Evolutionary conservation across 2,113 vertebrate species (phyloP), one percentile per base, ranked within the genome.

Genomic region (Clarias macrocephalus): DNA sequence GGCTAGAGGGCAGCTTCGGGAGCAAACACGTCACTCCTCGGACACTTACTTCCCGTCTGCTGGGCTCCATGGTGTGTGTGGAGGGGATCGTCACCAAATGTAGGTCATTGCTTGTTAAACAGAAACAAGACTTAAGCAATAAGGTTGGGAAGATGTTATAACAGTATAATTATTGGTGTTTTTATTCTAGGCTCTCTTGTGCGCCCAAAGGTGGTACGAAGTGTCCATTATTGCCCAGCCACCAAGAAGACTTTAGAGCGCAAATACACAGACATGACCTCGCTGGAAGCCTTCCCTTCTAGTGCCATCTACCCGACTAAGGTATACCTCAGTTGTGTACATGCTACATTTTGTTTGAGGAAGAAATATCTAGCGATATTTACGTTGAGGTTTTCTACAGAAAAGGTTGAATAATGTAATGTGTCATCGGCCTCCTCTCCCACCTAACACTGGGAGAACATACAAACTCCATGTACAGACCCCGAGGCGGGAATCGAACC

Each of bases 51-150:
- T 96, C 98, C 18, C 95, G 96, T 3, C 97, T 97, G 89, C 95
- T 99, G 92, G 96, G 98, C 91, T 97, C 95, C 92, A 93, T 98
- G 19, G 97, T 99, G 91, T 99, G 98, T 0, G 96, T 99, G 91
- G 98, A 99, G 91, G 98, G 98, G 92, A 99, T 99, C 63, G 95
- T 99, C 86, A 99, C 98, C 0, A 99, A 99, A 88, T 99, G 98
- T 99, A 92, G 96, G 97, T 62, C 7, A 1, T 16, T 9, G 37
- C 13, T 25, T 28, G 12, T 18, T 52, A 56, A 25, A n/a, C 54
- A 2, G 52, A 60, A 37, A 57, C 33, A 30, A 21, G 42, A 16
- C 1, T 70, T 18, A 70, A 70, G 33, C 19, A 73, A 25, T 19
- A 5, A 59, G 9, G 23, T 18, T 16, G n/a, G 42, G 42, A 33